A percentile compares a stretch with the other conserved stretches of the same genome.
Conservation (phyloP, 2,797 vertebrate species). For the Silurus aristotelis region DNA sequence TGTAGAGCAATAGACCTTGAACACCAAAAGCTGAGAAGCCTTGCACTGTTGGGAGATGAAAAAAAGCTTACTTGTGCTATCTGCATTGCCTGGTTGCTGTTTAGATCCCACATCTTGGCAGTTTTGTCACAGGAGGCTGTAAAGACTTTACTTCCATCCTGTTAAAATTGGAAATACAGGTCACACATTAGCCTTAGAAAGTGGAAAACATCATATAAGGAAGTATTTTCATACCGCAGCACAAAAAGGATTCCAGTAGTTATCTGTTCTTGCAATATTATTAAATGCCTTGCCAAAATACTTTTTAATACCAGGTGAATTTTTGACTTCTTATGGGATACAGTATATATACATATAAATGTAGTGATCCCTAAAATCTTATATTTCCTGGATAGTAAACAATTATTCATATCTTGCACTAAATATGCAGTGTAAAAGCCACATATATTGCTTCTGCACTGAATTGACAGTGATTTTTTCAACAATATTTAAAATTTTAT, state of each 20-base stretch:
- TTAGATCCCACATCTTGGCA: slow-evolving; percentile 99
- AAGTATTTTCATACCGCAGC: not conserved
- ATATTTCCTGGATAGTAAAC: not conserved
- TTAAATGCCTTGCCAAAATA: not conserved
- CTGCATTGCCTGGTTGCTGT: slow-evolving; percentile 97
- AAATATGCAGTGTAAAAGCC: not conserved
- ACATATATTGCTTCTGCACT: not conserved
- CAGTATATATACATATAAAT: not conserved
- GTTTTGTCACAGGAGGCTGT: slow-evolving; percentile 99
- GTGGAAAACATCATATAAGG: not conserved
- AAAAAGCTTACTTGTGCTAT: slow-evolving; percentile 86
- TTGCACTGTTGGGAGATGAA: not conserved
- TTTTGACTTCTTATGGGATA: not conserved
- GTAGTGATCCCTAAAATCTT: not conserved
- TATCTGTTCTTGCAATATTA: not conserved
- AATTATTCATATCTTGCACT: not conserved
- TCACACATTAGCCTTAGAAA: not conserved
- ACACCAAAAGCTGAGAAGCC: not conserved
- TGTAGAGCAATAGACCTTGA: not conserved
- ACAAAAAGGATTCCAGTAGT: not conserved
- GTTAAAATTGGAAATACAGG: slow-evolving; percentile 29
- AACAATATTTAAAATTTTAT: not conserved
- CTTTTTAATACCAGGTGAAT: not conserved
- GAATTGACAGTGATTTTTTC: not conserved
- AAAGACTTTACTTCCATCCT: slow-evolving; percentile 99